These are phyloP conservation scores for Sander lucioperca DNA, from an alignment of 2,113 vertebrate species.

Conservation along the genomic window DNA sequence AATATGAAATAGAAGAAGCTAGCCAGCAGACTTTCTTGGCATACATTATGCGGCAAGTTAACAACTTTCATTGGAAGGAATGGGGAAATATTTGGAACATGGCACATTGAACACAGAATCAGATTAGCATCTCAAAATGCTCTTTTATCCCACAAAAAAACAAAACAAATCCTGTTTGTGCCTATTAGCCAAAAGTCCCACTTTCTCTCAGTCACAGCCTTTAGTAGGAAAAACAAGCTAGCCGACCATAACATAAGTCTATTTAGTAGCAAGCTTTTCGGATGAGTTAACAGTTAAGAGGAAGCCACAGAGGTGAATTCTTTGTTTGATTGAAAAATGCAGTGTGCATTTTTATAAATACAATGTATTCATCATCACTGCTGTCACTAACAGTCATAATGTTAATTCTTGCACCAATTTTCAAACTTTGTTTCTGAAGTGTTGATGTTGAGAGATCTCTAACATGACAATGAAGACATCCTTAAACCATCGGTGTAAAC, in stretches of 20 bases:
- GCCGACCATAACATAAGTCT: neutral
- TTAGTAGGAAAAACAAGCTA: neutral
- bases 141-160: neutral
- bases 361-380: neutral
- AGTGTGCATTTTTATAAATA: neutral
- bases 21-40: slow-evolving; percentile 5
- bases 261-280: neutral
- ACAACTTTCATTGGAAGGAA: slow-evolving; percentile 12
- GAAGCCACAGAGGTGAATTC: neutral
- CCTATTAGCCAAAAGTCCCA: neutral
- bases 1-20: neutral
- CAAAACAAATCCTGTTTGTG: neutral
- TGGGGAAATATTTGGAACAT: neutral
- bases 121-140: slow-evolving; percentile 22
- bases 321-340: slow-evolving; percentile 1
- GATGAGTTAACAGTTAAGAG: neutral
- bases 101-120: neutral
- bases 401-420: neutral
- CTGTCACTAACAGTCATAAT: neutral
- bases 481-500: neutral
- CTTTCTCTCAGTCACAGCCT: neutral
- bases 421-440: neutral
- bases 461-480: neutral
- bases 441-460: neutral
- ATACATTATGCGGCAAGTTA: neutral